A percentile compares a stretch with the other conserved stretches of the same genome.
Evolutionary conservation across 2,113 vertebrate genomes (phyloP).

Genomic region (Cairina moschata): DNA sequence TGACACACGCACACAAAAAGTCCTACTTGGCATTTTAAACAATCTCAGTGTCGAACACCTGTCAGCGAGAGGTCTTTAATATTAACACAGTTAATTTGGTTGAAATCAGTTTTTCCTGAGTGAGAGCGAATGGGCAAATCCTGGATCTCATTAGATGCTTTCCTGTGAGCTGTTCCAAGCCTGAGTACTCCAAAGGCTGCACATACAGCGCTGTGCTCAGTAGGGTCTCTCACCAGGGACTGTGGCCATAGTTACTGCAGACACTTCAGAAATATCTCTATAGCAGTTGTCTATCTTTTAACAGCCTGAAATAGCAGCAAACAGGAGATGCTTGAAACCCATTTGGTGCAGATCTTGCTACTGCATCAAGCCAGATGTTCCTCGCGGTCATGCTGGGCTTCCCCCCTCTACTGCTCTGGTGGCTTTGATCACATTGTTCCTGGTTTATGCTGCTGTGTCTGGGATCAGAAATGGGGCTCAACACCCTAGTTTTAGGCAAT

Average conservation of each 20-base stretch:
- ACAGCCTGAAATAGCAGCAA: not conserved
- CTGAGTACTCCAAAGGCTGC: not conserved
- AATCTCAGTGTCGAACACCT: slow-evolving; percentile 16
- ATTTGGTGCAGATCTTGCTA: not conserved
- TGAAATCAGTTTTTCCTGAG: not conserved
- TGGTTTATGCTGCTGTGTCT: not conserved
- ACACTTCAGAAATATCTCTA: not conserved
- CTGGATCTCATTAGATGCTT: not conserved
- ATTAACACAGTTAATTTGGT: not conserved
- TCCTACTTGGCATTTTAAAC: slow-evolving; percentile 8
- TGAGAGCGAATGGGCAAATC: not conserved
- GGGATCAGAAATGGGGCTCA: not conserved
- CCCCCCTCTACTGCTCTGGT: not conserved
- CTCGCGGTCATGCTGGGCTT: not conserved
- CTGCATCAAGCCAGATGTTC: not conserved
- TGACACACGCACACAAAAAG: not conserved
- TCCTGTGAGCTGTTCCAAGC: not conserved
- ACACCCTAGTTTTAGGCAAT: not conserved
- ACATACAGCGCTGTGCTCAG: accelerated
- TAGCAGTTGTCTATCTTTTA: not conserved
- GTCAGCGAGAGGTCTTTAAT: slow-evolving; percentile 3
- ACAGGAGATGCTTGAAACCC: not conserved
- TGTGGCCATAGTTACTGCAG: not conserved
- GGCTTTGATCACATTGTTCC: not conserved
- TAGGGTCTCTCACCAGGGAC: not conserved